Conservation (phyloP, 2,797 vertebrate genomes). For the Oreonectes daqikongensis region DNA sequence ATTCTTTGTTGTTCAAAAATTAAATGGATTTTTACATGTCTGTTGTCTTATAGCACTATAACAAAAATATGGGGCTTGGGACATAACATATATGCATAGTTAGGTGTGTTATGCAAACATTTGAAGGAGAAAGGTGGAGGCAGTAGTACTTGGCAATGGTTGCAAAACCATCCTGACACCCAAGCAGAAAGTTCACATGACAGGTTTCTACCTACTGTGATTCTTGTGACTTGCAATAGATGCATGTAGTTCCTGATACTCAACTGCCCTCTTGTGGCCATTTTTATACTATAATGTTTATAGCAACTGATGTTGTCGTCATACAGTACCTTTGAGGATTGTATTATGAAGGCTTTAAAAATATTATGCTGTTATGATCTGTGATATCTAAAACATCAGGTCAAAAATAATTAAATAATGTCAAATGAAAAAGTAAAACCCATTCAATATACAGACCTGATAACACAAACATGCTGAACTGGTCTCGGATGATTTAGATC, state of each 20-base stretch:
- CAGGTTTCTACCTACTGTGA: slow-evolving; percentile 6
- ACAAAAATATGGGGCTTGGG: background rate
- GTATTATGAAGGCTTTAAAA: background rate
- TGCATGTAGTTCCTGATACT: slow-evolving; percentile 14
- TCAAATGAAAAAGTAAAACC: too few relatives aligned
- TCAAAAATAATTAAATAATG: background rate
- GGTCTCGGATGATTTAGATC: background rate
- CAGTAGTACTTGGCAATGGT: background rate
- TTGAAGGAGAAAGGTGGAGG: too few relatives aligned
- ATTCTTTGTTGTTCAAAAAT: slow-evolving; percentile 10
- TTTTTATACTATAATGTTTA: background rate
- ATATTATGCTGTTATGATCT: background rate
- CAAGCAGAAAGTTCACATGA: background rate
- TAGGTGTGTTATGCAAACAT: background rate
- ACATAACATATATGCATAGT: background rate
- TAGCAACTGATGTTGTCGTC: background rate
- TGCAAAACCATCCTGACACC: background rate
- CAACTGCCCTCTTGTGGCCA: slow-evolving; percentile 39
- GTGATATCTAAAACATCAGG: background rate
- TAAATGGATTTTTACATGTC: background rate
- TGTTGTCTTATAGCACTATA: background rate
- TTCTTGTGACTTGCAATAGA: slow-evolving; percentile 12
- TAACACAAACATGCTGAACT: background rate
- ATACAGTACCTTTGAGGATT: background rate
- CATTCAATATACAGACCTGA: background rate